These are phyloP conservation scores for Drosophila paramelanica DNA, from an alignment of 2,888 invertebrate species.

Conservation along the genomic window DNA sequence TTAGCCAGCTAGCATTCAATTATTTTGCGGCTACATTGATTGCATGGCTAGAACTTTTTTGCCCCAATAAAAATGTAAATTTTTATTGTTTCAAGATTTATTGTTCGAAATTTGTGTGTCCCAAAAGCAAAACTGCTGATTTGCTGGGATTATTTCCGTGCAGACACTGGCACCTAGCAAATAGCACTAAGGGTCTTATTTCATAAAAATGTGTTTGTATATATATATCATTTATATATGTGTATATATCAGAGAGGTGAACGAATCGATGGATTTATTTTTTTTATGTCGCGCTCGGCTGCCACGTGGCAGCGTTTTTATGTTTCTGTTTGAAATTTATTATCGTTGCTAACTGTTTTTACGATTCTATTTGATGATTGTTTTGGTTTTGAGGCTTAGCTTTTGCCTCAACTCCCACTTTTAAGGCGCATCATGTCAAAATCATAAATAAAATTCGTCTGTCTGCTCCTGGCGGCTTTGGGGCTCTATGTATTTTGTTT, in stretches of 20 bases:
- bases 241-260: constrained; percentile 39
- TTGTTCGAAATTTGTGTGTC: constrained; percentile 52
- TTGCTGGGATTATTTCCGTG: constrained; percentile 53
- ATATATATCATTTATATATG: constrained; percentile 7
- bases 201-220: constrained; percentile 6
- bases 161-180: constrained; percentile 29
- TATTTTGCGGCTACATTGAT: constrained; percentile 45
- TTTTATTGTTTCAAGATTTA: constrained; percentile 75
- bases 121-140: constrained; percentile 70
- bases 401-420: constrained; percentile 20
- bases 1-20: constrained; percentile 19
- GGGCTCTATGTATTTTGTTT: constrained; percentile 23
- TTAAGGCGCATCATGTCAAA: constrained; percentile 38
- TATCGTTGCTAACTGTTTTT: constrained; percentile 77
- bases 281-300: constrained; percentile 66
- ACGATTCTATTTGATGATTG: constrained; percentile 79
- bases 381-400: constrained; percentile 67
- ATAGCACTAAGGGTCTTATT: constrained; percentile 37
- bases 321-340: constrained; percentile 73
- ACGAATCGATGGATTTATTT: constrained; percentile 37
- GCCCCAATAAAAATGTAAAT: constrained; percentile 73
- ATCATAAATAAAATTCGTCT: constrained; percentile 66
- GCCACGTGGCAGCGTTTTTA: constrained; percentile 66
- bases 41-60: constrained; percentile 48
- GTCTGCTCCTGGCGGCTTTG: constrained; percentile 51